A percentile compares a stretch with the other conserved stretches of the same genome.
Evolutionary conservation across 2,113 vertebrate genomes (phyloP).

Genomic region (Plecturocebus donacophilus): DNA sequence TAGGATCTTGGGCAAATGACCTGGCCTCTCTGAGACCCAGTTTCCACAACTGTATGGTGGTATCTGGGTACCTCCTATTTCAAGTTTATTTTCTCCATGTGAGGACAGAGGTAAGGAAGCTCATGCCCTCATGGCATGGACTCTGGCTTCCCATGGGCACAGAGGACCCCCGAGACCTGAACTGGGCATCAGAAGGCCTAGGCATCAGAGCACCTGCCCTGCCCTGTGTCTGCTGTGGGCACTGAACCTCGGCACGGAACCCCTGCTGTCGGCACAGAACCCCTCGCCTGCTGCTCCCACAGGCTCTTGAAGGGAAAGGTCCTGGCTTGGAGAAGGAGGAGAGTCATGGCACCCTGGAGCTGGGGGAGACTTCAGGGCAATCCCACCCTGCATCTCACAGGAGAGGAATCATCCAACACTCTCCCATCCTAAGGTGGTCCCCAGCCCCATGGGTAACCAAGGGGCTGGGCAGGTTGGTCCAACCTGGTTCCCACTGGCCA

Average conservation of each 20-base stretch:
- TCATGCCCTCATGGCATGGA: too few relatives aligned
- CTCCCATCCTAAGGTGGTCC: not conserved
- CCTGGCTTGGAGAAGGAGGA: not conserved
- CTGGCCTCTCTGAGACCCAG: not conserved
- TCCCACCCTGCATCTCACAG: not conserved
- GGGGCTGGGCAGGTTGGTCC: not conserved
- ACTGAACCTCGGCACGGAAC: fast-evolving
- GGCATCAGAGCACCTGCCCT: not conserved
- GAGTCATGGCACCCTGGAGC: not conserved
- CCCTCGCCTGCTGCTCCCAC: fast-evolving
- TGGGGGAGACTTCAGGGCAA: not conserved
- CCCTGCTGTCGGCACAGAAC: not conserved
- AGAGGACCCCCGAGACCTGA: fast-evolving
- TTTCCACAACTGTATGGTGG: not conserved
- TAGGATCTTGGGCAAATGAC: not conserved
- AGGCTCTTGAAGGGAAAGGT: not conserved
- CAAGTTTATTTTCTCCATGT: not conserved
- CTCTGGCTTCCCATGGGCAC: not conserved
- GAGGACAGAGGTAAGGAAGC: not conserved
- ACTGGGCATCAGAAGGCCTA: too few relatives aligned
- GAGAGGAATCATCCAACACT: not conserved
- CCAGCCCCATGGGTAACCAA: not conserved
- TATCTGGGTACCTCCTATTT: not conserved
- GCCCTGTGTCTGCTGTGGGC: too few relatives aligned
- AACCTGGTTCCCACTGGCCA: not conserved